These are phyloP conservation scores for Leptinotarsa lineolata DNA, from an alignment of 1,140 invertebrate species.

Conservation along the genomic window DNA sequence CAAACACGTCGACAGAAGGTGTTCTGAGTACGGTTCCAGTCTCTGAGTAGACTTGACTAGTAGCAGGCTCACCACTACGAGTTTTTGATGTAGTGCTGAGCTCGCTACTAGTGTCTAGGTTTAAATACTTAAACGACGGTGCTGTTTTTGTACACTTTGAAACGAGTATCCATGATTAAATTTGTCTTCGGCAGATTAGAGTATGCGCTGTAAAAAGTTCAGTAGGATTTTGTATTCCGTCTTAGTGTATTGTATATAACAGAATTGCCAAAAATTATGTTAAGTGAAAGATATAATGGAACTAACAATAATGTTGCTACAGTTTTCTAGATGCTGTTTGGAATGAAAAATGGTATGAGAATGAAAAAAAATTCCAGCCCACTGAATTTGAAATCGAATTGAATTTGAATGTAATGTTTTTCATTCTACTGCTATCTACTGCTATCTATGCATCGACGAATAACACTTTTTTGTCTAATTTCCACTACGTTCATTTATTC, in stretches of 20 bases:
- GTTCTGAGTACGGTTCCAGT: conserved; percentile 67
- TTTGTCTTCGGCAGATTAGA: neutral
- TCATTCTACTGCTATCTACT: no score
- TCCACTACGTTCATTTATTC: no score
- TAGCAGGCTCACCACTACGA: conserved; percentile 55
- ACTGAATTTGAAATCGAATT: no score
- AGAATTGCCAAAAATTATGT: conserved; percentile 12
- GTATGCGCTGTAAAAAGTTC: neutral
- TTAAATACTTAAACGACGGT: conserved; percentile 23
- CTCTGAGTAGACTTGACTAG: conserved; percentile 64
- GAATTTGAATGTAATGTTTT: no score
- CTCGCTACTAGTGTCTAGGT: conserved; percentile 42
- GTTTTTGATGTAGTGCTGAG: conserved; percentile 48
- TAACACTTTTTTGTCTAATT: no score
- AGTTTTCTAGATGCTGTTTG: neutral
- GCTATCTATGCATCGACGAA: no score
- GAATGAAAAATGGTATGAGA: no score
- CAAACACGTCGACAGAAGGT: conserved; percentile 65
- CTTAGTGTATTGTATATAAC: conserved; percentile 20
- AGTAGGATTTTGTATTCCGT: neutral
- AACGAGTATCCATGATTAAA: neutral
- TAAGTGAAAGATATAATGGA: neutral
- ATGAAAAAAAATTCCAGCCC: no score
- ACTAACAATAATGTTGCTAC: neutral
- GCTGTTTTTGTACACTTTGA: conserved; percentile 26